Evolutionary conservation across 2,888 invertebrate species (phyloP).

Genomic region (Stenurella melanura): DNA sequence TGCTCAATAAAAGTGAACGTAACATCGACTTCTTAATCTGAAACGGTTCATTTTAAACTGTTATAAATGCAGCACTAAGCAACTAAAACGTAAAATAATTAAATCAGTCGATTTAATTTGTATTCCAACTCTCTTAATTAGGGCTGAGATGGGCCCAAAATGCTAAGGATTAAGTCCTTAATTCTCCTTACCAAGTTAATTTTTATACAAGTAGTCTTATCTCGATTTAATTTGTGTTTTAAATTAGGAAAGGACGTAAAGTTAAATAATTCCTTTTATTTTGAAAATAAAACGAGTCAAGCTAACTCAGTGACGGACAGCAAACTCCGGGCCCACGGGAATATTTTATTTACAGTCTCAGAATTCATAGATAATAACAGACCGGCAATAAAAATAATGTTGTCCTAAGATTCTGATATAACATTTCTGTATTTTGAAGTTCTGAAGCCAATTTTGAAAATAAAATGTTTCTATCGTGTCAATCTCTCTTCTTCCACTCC

Average conservation of each 20-base stretch:
- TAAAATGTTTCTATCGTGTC: no score
- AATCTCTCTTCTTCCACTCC: no score
- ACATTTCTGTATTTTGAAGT: no score
- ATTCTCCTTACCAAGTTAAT: constrained; percentile 61
- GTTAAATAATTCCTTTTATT: constrained; percentile 58
- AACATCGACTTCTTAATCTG: constrained; percentile 29
- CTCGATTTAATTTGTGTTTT: constrained; percentile 68
- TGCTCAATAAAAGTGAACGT: constrained; percentile 36
- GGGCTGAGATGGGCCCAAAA: constrained; percentile 59
- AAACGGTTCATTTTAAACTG: constrained; percentile 8
- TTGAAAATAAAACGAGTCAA: constrained; percentile 44
- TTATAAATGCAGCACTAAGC: constrained; percentile 43
- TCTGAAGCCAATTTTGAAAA: no score
- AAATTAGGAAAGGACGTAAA: constrained; percentile 65
- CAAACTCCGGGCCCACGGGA: neutral
- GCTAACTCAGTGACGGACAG: neutral
- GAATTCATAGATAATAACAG: no score
- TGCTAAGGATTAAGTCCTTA: constrained; percentile 67
- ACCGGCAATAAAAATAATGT: no score
- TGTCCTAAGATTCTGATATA: no score
- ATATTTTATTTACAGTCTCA: no score
- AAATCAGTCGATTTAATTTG: constrained; percentile 66
- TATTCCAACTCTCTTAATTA: constrained; percentile 66
- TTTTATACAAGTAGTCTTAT: constrained; percentile 63
- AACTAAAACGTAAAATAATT: constrained; percentile 56